Evolutionary conservation across 2,797 vertebrate species (phyloP), one percentile per base, ranked within the genome.

Genomic region (Poecilia wingei): DNA sequence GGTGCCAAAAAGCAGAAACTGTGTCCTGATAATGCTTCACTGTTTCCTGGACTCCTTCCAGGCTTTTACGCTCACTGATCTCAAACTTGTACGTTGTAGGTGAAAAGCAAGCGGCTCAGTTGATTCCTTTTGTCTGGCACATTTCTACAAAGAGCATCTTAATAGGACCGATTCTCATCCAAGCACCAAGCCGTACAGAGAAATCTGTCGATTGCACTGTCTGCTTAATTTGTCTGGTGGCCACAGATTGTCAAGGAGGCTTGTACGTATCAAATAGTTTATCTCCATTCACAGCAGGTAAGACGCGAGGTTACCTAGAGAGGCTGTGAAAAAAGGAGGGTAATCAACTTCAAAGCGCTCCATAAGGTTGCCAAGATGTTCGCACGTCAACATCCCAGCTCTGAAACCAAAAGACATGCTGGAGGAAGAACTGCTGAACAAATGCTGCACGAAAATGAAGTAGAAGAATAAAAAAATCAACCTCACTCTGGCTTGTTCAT

Each of bases 1-100:
- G 0, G 86, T 89, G 92, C 92, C 93, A 94, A 84, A 88, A 94
- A 91, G 92, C 92, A 92, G 93, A 94, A 94, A 93, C 91, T 92
- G 90, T 92, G 88, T 91, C 91, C 90, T 86, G 86, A 89, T 92
- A 93, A 92, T 92, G 90, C 88, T 87, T 89, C 92, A 86, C 90
- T 85, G 91, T 91, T 93, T 92, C 88, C 86, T 93, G 88, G 85
- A 93, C 80, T 80, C 79, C 69, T 85, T 93, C 90, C 90, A 92
- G 66, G 91, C 87, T 90, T 92, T 81, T 81, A 72, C 80, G 88
- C 90, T 86, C 80, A 80, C 82, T 91, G 91, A 89, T 90, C 87
- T 92, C 86, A 88, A 91, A 91, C 88, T 89, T 86, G 78, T 86
- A 82, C n/a, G 71, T 57, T 33, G 88, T 84, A 87, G 84, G 88